Evolutionary conservation across 2,797 vertebrate species (phyloP).

Genomic region (Epinephelus coioides): DNA sequence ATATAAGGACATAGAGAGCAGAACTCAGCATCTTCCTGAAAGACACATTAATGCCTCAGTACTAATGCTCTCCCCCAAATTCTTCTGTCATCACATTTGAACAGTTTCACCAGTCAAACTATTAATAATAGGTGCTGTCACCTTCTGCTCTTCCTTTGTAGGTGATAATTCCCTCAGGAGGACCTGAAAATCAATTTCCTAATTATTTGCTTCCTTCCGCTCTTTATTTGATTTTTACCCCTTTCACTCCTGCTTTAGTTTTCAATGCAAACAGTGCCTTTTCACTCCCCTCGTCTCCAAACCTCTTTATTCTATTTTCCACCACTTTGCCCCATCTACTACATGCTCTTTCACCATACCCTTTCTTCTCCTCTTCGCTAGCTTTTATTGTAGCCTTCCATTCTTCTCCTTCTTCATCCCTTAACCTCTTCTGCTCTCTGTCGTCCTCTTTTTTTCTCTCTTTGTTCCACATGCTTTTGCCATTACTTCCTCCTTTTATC

Average conservation of each 20-base stretch:
- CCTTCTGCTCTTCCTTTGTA: neutral
- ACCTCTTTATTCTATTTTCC: constrained; percentile 46
- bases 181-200: constrained; percentile 31
- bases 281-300: constrained; percentile 3
- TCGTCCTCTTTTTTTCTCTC: constrained; percentile 5
- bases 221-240: constrained; percentile 26
- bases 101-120: constrained; percentile 6
- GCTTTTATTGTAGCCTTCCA: constrained; percentile 27
- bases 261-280: constrained; percentile 25
- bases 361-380: constrained; percentile 29
- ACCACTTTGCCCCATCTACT: constrained; percentile 12
- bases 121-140: constrained; percentile 4
- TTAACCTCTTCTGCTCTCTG: constrained; percentile 39
- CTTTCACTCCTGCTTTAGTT: constrained; percentile 21
- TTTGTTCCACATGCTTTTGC: constrained; percentile 41
- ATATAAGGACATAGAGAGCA: neutral
- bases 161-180: constrained; percentile 25
- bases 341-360: constrained; percentile 25
- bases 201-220: constrained; percentile 26
- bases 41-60: neutral
- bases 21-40: too few species aligned
- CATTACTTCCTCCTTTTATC: constrained; percentile 49
- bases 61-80: neutral
- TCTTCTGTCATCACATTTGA: constrained; percentile 6
- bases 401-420: constrained; percentile 33